phyloP scores from a whole-genome alignment of 2,113 vertebrate species.

The Oriolus oriolus region DNA sequence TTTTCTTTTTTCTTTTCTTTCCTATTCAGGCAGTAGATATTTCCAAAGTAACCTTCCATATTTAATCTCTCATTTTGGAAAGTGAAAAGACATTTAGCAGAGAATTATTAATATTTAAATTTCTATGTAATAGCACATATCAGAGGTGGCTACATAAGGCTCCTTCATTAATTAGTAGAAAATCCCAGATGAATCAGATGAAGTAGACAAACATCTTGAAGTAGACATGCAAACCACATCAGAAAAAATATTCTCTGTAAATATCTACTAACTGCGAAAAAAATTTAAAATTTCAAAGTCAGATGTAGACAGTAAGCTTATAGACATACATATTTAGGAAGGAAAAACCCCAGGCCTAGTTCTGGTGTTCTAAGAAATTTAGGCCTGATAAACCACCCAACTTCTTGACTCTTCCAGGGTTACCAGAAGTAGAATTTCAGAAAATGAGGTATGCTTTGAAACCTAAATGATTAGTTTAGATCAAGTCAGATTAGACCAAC shows the following conservation, averaged over 20 bases:
- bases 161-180: background rate
- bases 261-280: background rate
- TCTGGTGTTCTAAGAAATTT: background rate
- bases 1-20: too few relatives aligned
- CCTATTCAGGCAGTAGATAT: background rate
- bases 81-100: background rate
- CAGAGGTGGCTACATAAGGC: background rate
- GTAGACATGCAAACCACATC: background rate
- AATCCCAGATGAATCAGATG: background rate
- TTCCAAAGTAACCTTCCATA: background rate
- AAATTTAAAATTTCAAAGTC: background rate
- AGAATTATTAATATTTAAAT: background rate
- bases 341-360: background rate
- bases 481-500: background rate
- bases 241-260: background rate
- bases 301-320: background rate
- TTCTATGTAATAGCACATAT: background rate
- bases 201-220: background rate
- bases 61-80: background rate
- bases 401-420: background rate
- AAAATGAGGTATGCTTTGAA: background rate
- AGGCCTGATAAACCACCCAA: background rate
- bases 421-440: background rate
- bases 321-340: background rate
- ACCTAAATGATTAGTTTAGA: background rate